Evolutionary conservation across 1,140 invertebrate genomes (phyloP).

Genomic region (Brachionus manjavacas): DNA sequence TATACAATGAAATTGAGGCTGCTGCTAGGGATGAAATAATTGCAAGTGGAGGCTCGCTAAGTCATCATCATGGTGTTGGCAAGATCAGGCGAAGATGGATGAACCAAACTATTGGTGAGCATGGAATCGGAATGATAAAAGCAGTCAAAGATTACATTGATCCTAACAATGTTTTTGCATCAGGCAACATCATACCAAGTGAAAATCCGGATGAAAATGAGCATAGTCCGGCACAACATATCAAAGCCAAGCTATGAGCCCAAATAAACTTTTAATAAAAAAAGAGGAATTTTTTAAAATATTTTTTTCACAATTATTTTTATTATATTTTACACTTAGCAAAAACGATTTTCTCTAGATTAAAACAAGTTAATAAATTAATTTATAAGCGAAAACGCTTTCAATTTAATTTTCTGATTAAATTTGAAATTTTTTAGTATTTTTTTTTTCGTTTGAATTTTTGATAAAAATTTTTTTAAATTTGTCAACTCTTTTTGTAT

Average conservation of each 20-base stretch:
- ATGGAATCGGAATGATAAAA: slow-evolving; percentile 69
- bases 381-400: not conserved
- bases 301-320: not conserved
- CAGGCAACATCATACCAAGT: slow-evolving; percentile 31
- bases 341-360: not conserved
- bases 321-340: not conserved
- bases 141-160: slow-evolving; percentile 81
- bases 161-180: slow-evolving; percentile 83
- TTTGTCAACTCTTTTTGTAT: too few relatives aligned
- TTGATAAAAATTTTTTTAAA: too few relatives aligned
- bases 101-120: slow-evolving; percentile 70
- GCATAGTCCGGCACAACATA: slow-evolving; percentile 27
- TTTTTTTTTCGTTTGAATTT: too few relatives aligned
- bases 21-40: slow-evolving; percentile 63
- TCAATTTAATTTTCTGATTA: too few relatives aligned
- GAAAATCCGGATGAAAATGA: slow-evolving; percentile 3
- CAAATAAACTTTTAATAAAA: not conserved
- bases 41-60: slow-evolving; percentile 80
- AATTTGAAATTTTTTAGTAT: too few relatives aligned
- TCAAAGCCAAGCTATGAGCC: slow-evolving; percentile 24
- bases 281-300: not conserved
- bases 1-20: slow-evolving; percentile 71
- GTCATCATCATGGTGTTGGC: slow-evolving; percentile 92
- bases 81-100: slow-evolving; percentile 80
- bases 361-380: not conserved